Base-by-base conservation (phyloP, 2,113 vertebrate species). In the Thamnophis sirtalis region DNA sequence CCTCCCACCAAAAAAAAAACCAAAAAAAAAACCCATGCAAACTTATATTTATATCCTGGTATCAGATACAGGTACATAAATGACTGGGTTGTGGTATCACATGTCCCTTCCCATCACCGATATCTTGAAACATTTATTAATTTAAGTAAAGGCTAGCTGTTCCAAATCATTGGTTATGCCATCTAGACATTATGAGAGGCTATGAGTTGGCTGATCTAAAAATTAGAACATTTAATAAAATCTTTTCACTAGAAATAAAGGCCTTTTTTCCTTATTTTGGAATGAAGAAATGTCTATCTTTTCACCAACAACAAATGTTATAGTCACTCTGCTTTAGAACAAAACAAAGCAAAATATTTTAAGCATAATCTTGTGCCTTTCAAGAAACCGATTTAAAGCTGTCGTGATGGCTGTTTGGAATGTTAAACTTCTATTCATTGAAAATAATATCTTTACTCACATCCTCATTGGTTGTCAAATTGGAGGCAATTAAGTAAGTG, bases 401-500 rank as follows among this genome's bases (percentile, higher is more conserved):
- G 17, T 28, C 26, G 21, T 49, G 50, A 21, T 51, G 10, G 26
- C 17, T n/a, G 7, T 91, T 89, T 4, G 53, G 87, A 53, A 89
- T 38, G 51, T 51, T 38, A 33, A 13, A 60, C 33, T 84, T 80
- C 21, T 19, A 19, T n/a, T 33, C 68, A 86, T 9, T 86, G 80
- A 21, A 93, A 49, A 28, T 26, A 0, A 22, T 68, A n/a, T 48
- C 53, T 22, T 88, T 93, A 98, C 98, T 99, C 95, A 99, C 99
- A 1, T 99, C 99, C 97, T 99, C 99, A 0, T 99, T 99, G 0
- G 99, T 99, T 13, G 99, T 99, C 97, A 99, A 98, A 96, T 99
- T 99, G 95, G 99, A 99, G 96, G 99, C 99, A 17, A 99, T 98
- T 90, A 99, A 98, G 2, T 99, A 99, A 51, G 99, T 99, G 97